These are phyloP conservation scores for Nibea coibor DNA, from an alignment of 2,113 vertebrate species.

Conservation along the genomic window DNA sequence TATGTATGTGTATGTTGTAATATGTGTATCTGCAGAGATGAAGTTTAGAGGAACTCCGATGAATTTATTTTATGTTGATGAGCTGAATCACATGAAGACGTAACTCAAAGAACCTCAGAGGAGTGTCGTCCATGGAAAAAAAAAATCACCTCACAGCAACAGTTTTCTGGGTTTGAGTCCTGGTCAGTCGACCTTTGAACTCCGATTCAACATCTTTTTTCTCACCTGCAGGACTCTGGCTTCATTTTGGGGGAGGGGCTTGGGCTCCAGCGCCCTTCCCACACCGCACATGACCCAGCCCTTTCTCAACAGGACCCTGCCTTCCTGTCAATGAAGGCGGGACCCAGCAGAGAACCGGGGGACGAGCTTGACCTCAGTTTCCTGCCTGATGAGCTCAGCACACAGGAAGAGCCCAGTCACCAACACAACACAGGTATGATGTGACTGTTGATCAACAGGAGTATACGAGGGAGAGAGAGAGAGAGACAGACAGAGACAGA, in stretches of 20 bases:
- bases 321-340: constrained; percentile 55
- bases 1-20: no score
- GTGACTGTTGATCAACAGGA: not conserved
- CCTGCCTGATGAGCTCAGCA: constrained; percentile 89
- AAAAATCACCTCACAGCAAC: no score
- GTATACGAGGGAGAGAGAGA: no score
- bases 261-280: constrained; percentile 14
- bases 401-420: not conserved
- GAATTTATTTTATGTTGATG: no score
- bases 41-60: no score
- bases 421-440: constrained; percentile 23
- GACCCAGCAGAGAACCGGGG: constrained; percentile 74
- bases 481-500: no score
- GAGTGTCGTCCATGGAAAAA: no score
- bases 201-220: not conserved
- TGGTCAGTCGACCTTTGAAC: no score
- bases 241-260: constrained; percentile 56
- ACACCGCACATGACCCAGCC: fast-evolving
- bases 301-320: constrained; percentile 68
- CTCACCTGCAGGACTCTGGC: constrained; percentile 48
- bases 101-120: no score
- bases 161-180: no score
- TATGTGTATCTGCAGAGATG: no score
- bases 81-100: no score
- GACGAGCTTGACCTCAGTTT: constrained; percentile 91